Base-by-base conservation (phyloP, 2,797 vertebrate species). In the Nannoperca obscura region DNA sequence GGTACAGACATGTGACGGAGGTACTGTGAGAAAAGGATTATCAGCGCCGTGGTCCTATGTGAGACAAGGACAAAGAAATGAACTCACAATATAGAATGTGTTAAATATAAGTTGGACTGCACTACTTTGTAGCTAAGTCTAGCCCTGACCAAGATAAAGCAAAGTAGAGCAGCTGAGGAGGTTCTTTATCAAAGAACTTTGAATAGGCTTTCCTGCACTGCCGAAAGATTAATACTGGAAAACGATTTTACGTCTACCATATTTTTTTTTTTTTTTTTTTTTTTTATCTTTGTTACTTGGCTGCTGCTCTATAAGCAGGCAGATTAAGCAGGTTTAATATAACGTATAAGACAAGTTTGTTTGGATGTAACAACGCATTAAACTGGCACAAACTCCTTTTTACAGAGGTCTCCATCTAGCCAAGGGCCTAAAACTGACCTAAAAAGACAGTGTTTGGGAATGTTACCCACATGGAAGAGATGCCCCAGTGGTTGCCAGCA, bases 21-120 rank as follows among this genome's bases (percentile, higher is more conserved):
- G 91, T 99, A 99, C 92, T 99, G 98, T 9, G 98, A 99, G 94
- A 99, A 99, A 55, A 99, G 89, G 84, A 98, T 94, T 85, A 98
- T 99, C 91, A 98, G 89, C 62, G 80, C 93, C 49, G 95, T 95
- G 53, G 98, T 98, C 96, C 98, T 99, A 92, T 80, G 71, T 32
- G 55, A 72, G 49, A 67, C 38, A 71, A 19, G 42, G 50, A 74
- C 2, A 74, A 66, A 53, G 17, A 20, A 4, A 68, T 20, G 57
- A 15, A 49, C 52, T 38, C 3, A 40, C 30, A 7, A 11, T 30
- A 12, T 36, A 52, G 60, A 58, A 67, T 27, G 8, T 17, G 7
- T 58, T 19, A 49, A 53, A 49, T 53, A 10, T 34, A 7, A 57
- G n/a, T 4, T 53, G 17, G 2, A 34, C 12, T 38, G 3, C 0